phyloP scores from a whole-genome alignment of 2,113 vertebrate genomes.

The Platycercus adscitus region DNA sequence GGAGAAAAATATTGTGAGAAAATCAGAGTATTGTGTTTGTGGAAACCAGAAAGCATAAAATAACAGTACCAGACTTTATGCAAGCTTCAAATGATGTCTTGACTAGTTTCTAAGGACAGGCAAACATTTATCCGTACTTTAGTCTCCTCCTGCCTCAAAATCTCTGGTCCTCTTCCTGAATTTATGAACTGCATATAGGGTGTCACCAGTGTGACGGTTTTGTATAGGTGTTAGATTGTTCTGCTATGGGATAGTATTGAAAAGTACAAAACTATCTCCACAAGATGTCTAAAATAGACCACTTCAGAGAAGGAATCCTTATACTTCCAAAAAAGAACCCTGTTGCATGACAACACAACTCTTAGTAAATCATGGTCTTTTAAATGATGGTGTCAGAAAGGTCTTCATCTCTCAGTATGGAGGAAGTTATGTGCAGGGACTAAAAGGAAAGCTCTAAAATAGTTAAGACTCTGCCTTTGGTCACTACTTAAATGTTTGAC shows the following conservation, averaged over 20 bases:
- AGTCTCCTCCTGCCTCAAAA: neutral
- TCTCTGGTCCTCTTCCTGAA: neutral
- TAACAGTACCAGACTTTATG: conserved; percentile 24
- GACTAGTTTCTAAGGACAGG: neutral
- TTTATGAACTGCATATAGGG: neutral
- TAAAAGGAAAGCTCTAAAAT: neutral
- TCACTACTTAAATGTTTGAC: neutral
- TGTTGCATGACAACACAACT: neutral
- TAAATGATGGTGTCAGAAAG: neutral
- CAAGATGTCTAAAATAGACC: neutral
- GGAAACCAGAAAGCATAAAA: conserved; percentile 39
- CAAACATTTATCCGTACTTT: neutral
- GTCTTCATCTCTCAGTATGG: neutral
- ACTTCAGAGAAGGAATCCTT: neutral
- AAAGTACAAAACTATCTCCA: neutral
- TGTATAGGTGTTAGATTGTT: neutral
- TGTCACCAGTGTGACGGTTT: neutral
- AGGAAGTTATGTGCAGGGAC: neutral
- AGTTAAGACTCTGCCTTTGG: neutral
- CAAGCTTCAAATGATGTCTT: neutral
- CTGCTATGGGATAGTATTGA: neutral
- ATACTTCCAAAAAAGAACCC: neutral
- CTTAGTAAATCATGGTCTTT: neutral
- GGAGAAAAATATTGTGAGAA: conserved; percentile 41
- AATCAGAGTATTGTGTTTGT: conserved; percentile 35